These are phyloP conservation scores for Caenorhabditis sinica DNA, from an alignment of 2,888 invertebrate species.

Conservation along the genomic window DNA sequence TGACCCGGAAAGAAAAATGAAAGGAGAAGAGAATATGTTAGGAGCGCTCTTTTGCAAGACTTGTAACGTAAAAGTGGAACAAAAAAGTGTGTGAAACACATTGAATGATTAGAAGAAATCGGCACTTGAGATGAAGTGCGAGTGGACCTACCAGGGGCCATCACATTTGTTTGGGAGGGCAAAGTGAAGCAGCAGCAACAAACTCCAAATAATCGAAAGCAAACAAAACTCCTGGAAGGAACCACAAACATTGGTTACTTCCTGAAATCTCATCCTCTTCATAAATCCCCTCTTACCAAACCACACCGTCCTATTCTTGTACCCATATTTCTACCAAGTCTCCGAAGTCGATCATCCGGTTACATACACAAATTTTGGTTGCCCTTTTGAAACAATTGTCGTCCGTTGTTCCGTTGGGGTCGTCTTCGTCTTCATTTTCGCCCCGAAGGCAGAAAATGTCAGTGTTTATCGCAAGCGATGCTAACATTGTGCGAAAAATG, in stretches of 20 bases:
- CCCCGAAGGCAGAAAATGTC: constrained; percentile 50
- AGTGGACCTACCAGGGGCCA: constrained; percentile 26
- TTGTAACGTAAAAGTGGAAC: neutral
- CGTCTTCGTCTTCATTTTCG: constrained; percentile 13
- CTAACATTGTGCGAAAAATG: constrained; percentile 69
- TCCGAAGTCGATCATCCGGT: constrained; percentile 1
- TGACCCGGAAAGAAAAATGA: constrained; percentile 19
- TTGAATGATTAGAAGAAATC: constrained; percentile 13
- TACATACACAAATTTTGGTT: constrained; percentile 28
- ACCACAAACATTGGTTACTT: constrained; percentile 58
- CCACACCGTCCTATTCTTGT: constrained; percentile 32
- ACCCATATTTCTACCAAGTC: neutral
- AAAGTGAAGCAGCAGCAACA: constrained; percentile 17
- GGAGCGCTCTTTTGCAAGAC: neutral
- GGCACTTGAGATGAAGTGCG: constrained; percentile 32
- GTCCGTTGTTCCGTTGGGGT: constrained; percentile 36
- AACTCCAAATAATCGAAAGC: constrained; percentile 48
- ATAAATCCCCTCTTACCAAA: neutral
- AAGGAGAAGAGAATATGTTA: constrained; percentile 13
- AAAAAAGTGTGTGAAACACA: constrained; percentile 22
- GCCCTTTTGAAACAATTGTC: constrained; percentile 64
- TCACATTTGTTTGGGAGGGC: neutral
- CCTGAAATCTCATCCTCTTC: constrained; percentile 48
- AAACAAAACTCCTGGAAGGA: constrained; percentile 32
- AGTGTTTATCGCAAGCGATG: constrained; percentile 71